Conservation (phyloP, 2,113 vertebrate genomes). For the Dolichallabes microphthalmus region DNA sequence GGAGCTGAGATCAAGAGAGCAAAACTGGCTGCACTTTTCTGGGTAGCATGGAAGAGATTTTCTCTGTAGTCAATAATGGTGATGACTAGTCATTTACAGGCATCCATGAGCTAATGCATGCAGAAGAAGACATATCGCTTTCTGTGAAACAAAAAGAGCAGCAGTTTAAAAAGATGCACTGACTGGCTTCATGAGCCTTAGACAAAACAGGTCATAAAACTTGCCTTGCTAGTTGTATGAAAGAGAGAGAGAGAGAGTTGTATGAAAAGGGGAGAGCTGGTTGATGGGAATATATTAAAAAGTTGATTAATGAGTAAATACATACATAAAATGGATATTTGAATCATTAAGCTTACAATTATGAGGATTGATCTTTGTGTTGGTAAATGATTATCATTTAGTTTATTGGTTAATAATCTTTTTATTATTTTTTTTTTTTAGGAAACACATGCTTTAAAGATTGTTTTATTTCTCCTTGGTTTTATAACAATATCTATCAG, state of each 20-base stretch:
- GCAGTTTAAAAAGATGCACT: background rate
- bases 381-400: too few relatives aligned
- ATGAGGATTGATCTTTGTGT: too few relatives aligned
- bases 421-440: background rate
- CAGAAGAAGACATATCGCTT: background rate
- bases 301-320: background rate
- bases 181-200: background rate
- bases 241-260: too few relatives aligned
- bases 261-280: background rate
- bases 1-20: background rate
- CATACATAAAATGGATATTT: background rate
- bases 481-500: background rate
- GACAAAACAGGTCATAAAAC: background rate
- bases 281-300: background rate
- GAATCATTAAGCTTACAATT: too few relatives aligned
- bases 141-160: background rate
- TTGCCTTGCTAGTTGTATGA: too few relatives aligned
- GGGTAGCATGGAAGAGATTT: background rate
- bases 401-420: too few relatives aligned
- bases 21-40: background rate
- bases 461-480: background rate
- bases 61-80: background rate
- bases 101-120: background rate
- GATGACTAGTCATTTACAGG: background rate
- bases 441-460: background rate